A percentile compares a stretch with the other conserved stretches of the same genome.
Conservation (phyloP, 2,888 invertebrate species). For the Lycophotia porphyrea region DNA sequence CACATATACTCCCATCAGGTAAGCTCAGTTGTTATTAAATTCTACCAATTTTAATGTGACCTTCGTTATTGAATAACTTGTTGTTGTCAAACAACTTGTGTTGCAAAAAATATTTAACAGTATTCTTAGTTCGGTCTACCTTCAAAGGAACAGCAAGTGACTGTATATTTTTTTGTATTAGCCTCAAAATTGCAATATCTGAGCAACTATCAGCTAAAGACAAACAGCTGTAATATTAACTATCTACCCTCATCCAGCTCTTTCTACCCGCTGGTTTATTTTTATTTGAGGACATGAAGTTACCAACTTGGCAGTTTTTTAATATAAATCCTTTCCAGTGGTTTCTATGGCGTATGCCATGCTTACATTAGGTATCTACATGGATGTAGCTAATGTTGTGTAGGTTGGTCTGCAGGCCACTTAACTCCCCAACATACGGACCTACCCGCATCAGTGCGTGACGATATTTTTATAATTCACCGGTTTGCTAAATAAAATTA, state of each 20-base stretch:
- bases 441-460: conserved; percentile 32
- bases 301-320: not conserved
- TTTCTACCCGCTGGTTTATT: not conserved
- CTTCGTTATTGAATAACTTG: conserved; percentile 33
- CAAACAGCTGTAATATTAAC: not conserved
- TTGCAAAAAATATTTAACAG: conserved; percentile 18
- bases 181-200: not conserved
- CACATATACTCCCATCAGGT: conserved; percentile 81
- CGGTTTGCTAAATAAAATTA: conserved; percentile 37
- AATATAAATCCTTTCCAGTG: too few relatives aligned
- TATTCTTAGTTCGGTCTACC: not conserved
- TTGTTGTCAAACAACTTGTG: conserved; percentile 10
- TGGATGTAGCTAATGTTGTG: not conserved
- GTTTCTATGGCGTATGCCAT: not conserved
- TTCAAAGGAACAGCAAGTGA: not conserved
- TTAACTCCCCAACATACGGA: not conserved
- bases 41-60: conserved; percentile 14
- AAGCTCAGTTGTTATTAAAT: conserved; percentile 66
- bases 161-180: not conserved
- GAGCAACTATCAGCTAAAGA: not conserved
- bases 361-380: not conserved
- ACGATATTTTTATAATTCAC: conserved; percentile 13
- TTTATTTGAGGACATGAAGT: not conserved
- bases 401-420: not conserved
- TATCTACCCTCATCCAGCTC: not conserved